phyloP scores from a whole-genome alignment of 2,797 vertebrate species.

The Mus caroli region DNA sequence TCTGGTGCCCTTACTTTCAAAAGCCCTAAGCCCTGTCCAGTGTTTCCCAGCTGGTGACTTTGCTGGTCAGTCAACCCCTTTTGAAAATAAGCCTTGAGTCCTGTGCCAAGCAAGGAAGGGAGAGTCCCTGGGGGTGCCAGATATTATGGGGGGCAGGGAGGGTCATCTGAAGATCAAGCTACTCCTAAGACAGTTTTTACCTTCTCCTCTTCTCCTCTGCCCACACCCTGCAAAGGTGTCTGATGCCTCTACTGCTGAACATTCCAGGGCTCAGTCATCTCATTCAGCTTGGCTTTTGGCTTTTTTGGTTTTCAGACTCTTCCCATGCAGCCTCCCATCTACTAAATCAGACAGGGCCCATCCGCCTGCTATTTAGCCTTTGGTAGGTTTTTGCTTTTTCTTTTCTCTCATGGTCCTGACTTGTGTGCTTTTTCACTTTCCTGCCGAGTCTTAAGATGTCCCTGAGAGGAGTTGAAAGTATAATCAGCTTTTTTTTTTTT shows the following conservation, averaged over 20 bases:
- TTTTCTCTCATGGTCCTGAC: neutral
- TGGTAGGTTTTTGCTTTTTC: neutral
- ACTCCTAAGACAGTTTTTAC: neutral
- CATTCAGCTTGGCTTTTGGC: neutral
- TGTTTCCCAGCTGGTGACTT: neutral
- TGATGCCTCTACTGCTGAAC: neutral
- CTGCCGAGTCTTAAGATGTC: neutral
- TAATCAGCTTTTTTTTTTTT: neutral
- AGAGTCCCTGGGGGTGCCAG: neutral
- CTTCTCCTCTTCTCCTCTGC: neutral
- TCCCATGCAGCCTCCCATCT: neutral
- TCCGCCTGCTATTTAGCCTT: neutral
- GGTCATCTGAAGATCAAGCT: neutral
- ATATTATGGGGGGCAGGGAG: neutral
- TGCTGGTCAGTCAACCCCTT: neutral
- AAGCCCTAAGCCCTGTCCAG: neutral
- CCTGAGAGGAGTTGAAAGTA: neutral
- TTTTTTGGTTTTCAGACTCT: neutral
- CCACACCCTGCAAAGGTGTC: rapidly evolving
- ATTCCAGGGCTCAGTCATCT: neutral
- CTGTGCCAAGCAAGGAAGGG: neutral
- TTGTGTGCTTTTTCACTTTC: neutral
- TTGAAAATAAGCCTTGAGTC: neutral
- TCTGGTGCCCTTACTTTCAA: neutral
- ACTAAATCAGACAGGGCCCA: neutral